phyloP scores from a whole-genome alignment of 2,113 vertebrate genomes.

The Ellobius talpinus region DNA sequence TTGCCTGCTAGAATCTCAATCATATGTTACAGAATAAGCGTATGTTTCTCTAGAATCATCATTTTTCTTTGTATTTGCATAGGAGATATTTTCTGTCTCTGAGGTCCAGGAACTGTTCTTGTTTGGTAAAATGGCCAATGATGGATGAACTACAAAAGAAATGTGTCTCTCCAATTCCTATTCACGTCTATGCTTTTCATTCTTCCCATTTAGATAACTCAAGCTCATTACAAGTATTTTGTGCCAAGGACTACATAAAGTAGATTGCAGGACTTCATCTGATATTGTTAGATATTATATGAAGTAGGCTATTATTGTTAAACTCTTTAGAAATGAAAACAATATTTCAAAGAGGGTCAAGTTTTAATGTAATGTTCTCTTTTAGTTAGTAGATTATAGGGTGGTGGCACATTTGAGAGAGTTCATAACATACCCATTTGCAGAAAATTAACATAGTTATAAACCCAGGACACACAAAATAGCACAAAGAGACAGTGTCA shows the following conservation, averaged over 20 bases:
- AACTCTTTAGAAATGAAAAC: not conserved
- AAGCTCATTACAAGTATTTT: not conserved
- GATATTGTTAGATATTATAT: not conserved
- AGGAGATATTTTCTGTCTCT: not conserved
- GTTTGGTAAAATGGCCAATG: not conserved
- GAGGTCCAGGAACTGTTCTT: not conserved
- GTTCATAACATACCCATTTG: not conserved
- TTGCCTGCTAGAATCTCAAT: not conserved
- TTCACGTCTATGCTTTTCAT: not conserved
- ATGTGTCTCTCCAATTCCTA: not conserved
- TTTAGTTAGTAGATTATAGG: not conserved
- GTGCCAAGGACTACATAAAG: not conserved
- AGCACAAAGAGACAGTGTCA: not conserved
- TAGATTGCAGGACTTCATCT: not conserved
- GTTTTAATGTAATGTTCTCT: not conserved
- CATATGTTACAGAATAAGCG: not conserved
- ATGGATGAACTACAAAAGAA: not conserved
- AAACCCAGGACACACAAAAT: not conserved
- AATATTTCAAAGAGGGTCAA: conserved; percentile 11
- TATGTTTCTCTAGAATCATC: not conserved
- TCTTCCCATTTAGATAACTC: not conserved
- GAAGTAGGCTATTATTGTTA: not conserved
- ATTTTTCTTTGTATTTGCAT: not conserved
- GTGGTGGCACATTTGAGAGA: conserved; percentile 7
- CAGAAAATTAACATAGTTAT: conserved; percentile 6